Evolutionary conservation across 2,888 invertebrate species (phyloP).

Genomic region (Macropis europaea): DNA sequence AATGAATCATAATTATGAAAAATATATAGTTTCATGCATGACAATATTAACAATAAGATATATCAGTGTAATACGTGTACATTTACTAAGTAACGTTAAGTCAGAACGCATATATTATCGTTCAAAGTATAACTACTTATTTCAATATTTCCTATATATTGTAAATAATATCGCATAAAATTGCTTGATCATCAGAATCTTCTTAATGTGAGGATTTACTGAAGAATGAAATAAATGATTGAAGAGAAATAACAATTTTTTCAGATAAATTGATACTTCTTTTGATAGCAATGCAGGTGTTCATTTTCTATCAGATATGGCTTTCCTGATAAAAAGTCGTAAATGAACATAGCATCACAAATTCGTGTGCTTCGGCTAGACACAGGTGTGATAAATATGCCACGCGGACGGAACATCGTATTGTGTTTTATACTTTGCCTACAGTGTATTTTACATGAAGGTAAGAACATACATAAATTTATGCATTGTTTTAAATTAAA

Average conservation of each 20-base stretch:
- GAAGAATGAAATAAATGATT: not conserved
- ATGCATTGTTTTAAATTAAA: not conserved
- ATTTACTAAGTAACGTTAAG: no score
- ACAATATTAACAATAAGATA: no score
- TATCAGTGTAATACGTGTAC: no score
- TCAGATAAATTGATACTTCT: conserved; percentile 22
- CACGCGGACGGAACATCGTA: not conserved
- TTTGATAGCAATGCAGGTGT: conserved; percentile 59
- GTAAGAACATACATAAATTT: conserved; percentile 26
- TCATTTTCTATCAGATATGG: conserved; percentile 34
- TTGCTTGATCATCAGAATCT: not conserved
- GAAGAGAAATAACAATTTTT: not conserved
- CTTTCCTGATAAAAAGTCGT: conserved; percentile 36
- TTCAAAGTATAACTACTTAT: no score
- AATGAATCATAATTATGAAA: no score
- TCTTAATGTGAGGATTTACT: not conserved
- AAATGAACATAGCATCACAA: not conserved
- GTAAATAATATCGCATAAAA: not conserved
- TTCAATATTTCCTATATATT: no score
- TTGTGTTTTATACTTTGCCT: conserved; percentile 15
- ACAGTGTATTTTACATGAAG: conserved; percentile 1
- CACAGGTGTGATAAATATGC: conserved; percentile 22
- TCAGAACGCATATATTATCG: no score
- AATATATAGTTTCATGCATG: no score
- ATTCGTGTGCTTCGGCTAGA: not conserved